These are phyloP conservation scores for Gallirallus australis DNA, from an alignment of 2,797 vertebrate genomes.

Conservation along the genomic window DNA sequence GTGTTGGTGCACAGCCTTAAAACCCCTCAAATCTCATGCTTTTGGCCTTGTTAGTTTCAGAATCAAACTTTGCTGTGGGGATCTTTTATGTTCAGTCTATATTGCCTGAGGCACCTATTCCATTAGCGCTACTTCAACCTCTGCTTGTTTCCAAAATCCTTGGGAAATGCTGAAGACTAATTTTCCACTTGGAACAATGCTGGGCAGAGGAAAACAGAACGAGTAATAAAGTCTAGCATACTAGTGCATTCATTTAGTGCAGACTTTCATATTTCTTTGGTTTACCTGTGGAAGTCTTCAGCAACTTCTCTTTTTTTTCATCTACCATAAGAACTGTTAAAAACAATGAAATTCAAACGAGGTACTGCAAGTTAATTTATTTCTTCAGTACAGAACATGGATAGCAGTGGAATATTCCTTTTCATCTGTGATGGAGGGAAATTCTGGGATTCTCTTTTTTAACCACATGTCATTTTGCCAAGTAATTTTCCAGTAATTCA, in stretches of 20 bases:
- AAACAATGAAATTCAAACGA: not conserved
- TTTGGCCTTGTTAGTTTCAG: not conserved
- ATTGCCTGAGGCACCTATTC: not conserved
- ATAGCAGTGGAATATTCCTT: conserved; percentile 27
- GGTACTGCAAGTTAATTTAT: not conserved
- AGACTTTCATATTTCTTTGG: not conserved
- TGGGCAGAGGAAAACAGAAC: not conserved
- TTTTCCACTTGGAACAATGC: not conserved
- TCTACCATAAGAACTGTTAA: not conserved
- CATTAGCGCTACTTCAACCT: not conserved
- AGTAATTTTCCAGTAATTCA: conserved; percentile 57
- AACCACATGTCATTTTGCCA: not conserved
- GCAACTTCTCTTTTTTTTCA: not conserved
- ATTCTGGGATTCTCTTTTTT: conserved; percentile 37
- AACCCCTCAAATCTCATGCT: not conserved
- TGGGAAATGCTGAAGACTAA: not conserved
- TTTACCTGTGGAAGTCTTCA: not conserved
- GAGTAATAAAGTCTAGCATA: not conserved
- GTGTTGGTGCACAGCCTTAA: not conserved
- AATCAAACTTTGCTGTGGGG: not conserved
- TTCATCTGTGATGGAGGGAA: not conserved
- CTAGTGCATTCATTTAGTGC: no score
- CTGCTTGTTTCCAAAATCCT: not conserved
- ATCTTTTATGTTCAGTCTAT: not conserved
- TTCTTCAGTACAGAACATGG: not conserved